Evolutionary conservation across 2,797 vertebrate genomes (phyloP), one percentile per base, ranked within the genome.

Genomic region (Catostomus latipinnis): DNA sequence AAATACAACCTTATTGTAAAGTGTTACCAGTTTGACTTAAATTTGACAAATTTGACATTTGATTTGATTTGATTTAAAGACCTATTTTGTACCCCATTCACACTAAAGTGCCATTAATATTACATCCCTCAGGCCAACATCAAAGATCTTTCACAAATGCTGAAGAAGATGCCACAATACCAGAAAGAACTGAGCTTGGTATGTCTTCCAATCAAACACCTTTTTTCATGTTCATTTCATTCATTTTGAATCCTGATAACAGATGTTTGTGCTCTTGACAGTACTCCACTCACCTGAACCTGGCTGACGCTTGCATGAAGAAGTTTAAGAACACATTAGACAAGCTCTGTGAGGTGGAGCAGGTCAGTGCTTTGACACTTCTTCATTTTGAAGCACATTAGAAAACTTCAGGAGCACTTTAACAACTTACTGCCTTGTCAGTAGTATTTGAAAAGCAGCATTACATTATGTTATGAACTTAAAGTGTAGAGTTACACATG

Each of bases 161-260:
- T 98, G 82, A 98, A 97, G 88, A 97, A 97, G 90, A 97, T 98
- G 96, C 96, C 96, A 0, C 96, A 97, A 81, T 97, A 97, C 85
- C 97, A 98, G 91, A 97, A 97, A 84, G 97, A 98, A 81, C 89
- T 97, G 81, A 96, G 95, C 88, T 93, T 96, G 93, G 96, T 97
- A 79, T 0, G 88, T 87, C 6, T 9, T 50, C 62, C n/a, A 8
- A 18, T 10, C n/a, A 6, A 6, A 11, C 48, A 1, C 14, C 2
- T 5, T 50, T 60, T 9, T 11, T 12, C 6, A 52, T 46, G 13
- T 34, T n/a, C 14, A 8, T n/a, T 10, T 11, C 34, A n/a, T 8
- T 57, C 46, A 9, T 6, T 54, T n/a, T 1, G 46, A 0, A 13
- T 4, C 43, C n/a, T 46, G 0, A 58, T 61, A 13, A 1, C 58